Percentiles rank a stretch among this genome's conserved stretches.
These are phyloP conservation scores for Heteractis magnifica DNA, from an alignment of 92 coral and sea anemone genomes.

Conservation along the genomic window DNA sequence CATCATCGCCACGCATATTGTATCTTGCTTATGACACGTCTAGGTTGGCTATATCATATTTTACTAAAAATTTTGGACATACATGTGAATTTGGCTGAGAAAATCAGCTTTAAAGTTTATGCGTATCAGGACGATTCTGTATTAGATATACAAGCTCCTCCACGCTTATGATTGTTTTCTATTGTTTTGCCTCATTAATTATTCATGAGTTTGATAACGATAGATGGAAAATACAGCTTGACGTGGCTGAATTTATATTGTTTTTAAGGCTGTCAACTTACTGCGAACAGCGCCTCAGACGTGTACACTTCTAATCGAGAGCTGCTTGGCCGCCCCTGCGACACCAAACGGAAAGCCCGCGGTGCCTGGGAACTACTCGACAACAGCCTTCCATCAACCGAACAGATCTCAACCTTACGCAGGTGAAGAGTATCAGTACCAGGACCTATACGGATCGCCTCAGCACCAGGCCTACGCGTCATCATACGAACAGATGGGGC, in stretches of 20 bases:
- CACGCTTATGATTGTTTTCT: too few species aligned
- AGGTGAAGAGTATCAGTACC: slow-evolving; percentile 47
- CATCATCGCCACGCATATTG: too few species aligned
- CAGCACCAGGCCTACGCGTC: slow-evolving; percentile 53
- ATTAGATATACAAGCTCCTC: too few species aligned
- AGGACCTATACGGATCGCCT: slow-evolving; percentile 47
- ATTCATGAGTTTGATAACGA: too few species aligned
- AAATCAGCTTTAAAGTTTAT: too few species aligned
- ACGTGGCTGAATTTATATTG: not conserved
- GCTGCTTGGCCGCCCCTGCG: slow-evolving; percentile 80
- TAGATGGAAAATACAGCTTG: too few species aligned
- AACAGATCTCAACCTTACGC: slow-evolving; percentile 56
- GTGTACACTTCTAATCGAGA: slow-evolving; percentile 72
- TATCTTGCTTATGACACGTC: too few species aligned
- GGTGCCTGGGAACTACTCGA: slow-evolving; percentile 76
- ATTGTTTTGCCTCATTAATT: too few species aligned
- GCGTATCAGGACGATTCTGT: too few species aligned
- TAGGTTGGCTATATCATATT: too few species aligned
- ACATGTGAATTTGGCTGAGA: too few species aligned
- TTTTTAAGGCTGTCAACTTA: slow-evolving; percentile 72
- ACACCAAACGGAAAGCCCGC: slow-evolving; percentile 82
- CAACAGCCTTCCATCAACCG: slow-evolving; percentile 83
- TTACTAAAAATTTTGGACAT: too few species aligned
- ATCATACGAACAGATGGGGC: slow-evolving; percentile 47
- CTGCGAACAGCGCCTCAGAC: slow-evolving; percentile 82